phyloP scores from a whole-genome alignment of 1,140 invertebrate genomes.

The Venturia canescens region DNA sequence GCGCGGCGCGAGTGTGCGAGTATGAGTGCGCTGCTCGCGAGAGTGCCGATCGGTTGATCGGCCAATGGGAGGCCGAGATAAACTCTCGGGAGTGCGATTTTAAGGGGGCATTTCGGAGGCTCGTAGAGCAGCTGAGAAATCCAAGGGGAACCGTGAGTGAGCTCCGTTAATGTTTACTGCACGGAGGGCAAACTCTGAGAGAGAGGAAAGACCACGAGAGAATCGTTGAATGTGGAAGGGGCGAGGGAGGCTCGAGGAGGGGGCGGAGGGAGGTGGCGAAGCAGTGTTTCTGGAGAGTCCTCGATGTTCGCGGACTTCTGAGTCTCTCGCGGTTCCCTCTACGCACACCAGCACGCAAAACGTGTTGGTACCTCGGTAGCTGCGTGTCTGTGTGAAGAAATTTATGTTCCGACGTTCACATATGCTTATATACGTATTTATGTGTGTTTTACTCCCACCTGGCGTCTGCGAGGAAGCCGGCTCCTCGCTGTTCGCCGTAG shows the following conservation, averaged over 20 bases:
- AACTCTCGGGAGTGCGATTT: conserved; percentile 3
- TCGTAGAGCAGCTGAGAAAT: conserved; percentile 23
- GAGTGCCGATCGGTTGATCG: not conserved
- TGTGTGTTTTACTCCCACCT: conserved; percentile 63
- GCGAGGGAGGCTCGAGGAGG: not conserved
- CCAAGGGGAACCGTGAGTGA: conserved; percentile 11
- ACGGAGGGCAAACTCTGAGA: not conserved
- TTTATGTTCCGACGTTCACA: not conserved
- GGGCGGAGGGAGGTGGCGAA: not conserved
- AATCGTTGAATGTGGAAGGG: not conserved
- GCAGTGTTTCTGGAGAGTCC: conserved; percentile 37
- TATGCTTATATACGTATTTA: conserved; percentile 43
- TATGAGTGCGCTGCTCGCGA: not conserved
- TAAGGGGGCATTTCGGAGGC: conserved; percentile 10
- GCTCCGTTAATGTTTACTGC: conserved; percentile 11
- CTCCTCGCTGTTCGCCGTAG: conserved; percentile 45
- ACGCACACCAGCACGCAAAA: not conserved
- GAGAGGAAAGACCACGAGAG: conserved; percentile 7
- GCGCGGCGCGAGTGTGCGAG: conserved; percentile 25
- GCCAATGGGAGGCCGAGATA: conserved; percentile 23
- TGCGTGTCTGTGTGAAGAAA: not conserved
- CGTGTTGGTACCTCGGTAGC: conserved; percentile 31
- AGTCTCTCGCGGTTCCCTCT: conserved; percentile 11
- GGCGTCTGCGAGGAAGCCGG: conserved; percentile 64
- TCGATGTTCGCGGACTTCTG: conserved; percentile 26